Evolutionary conservation across 2,888 invertebrate genomes (phyloP), one percentile per base, ranked within the genome.

Genomic region (Pheosia tremula): DNA sequence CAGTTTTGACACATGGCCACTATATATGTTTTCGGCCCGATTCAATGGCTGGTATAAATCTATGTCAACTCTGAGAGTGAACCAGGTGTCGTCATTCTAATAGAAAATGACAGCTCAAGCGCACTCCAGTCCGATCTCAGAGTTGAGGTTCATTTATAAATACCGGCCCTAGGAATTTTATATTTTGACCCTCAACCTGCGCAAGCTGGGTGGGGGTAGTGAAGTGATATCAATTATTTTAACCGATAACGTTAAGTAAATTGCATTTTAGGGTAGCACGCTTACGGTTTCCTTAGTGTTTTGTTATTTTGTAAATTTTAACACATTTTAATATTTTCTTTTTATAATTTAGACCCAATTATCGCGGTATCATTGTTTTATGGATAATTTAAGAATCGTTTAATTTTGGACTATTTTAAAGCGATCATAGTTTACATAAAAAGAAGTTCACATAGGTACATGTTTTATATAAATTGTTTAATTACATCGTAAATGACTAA

Each of bases 11-110:
- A 85, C 84, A 79, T 85, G 93, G 94, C 94, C 94, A 90, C 86
- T 86, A 85, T 90, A 94, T 94, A 94, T 94, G 93, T 94, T 94
- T 93, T 91, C 88, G 93, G 94, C 91, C 93, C 87, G 87, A 87
- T 87, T 88, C 84, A 24, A 24, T 1, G 24, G 24, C 24, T 24
- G 1, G 24, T 24, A 24, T 24, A 24, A 24, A 24, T 24, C 24
- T 24, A 24, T 24, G 24, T 24, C 24, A 24, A 24, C 24, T 24
- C 24, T 24, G 24, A 24, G 24, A 24, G 24, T 24, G 24, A 24
- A 24, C 24, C 2, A 1, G 2, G 24, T 24, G 24, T 24, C 24
- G 24, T 24, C 24, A 24, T 24, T 24, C 24, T 24, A 24, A 2
- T 24, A 24, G 24, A 24, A 24, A 24, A 24, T 24, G 24, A 24